Base-by-base conservation (phyloP, 2,113 vertebrate genomes). In the Serilophus lunatus region DNA sequence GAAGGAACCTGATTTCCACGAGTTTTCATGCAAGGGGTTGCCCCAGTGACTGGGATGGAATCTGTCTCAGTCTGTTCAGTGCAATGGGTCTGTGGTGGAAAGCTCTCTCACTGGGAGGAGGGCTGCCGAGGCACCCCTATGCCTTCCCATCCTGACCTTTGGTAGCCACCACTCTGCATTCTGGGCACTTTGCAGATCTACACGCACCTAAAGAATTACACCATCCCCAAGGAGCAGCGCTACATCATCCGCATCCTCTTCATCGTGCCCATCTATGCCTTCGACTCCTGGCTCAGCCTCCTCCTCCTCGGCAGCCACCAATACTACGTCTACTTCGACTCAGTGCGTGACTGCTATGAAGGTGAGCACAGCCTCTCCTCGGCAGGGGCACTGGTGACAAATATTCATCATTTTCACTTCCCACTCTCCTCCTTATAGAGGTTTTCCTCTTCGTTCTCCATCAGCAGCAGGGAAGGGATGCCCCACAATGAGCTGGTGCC, bases 201-300 rank as follows among this genome's bases (percentile, higher is more conserved):
- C 82, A 98, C 98, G 26, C 99, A 99, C 96, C 98, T 99, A 80
- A 98, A 97, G 56, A 99, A 98, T 59, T 99, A 99, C 98, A 99
- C 98, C 0, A 85, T 98, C 17, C 99, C 99, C 44, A 98, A 98
- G 2, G 99, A 99, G 97, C 99, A 99, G 97, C 99, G 99, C 51
- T 99, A 99, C 97, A 98, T 99, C 97, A 98, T 99, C 90, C 99
- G 99, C 80, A 99, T 99, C 95, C 98, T 99, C 40, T 98, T 99
- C 88, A 99, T 99, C 1, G 99, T 99, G 53, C 99, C 99, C 7
- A 94, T 99, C 87, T 99, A 99, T 1, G 98, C 99, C 93, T 99
- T 99, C 0, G 98, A 99, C 96, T 99, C 99, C 20, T 99, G 99
- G 99, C 99, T 99, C 91, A 99, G 99, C 97, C 98, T 99, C 66